Base-by-base conservation (phyloP, 1,140 invertebrate species). In the Anoplophora glabripennis region DNA sequence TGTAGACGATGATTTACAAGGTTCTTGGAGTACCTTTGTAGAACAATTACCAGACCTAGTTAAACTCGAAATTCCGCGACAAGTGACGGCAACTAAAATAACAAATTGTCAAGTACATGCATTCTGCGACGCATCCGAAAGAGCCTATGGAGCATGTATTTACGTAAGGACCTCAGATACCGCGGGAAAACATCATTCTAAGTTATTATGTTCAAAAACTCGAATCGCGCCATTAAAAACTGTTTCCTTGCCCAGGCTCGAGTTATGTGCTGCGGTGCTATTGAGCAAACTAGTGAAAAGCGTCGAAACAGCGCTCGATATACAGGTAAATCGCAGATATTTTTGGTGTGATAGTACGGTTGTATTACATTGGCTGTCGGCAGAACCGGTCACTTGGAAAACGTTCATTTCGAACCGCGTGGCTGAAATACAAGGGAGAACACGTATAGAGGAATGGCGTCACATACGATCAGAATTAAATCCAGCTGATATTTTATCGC, bases 201-300 rank as follows among this genome's bases (percentile, higher is more conserved):
- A n/a, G n/a, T n/a, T 59, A 7, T 33, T 59, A 33, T 33, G 18
- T 38, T 9, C 38, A 12, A 59, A 53, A 35, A 17, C 48, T 7
- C 34, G 49, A 44, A 49, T 59, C 14, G 57, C 57, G 1, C 57
- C 57, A 7, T n/a, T 59, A 7, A 59, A 59, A 17, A 11, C 11
- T 1, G 28, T 59, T 10, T n/a, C 18, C 18, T 12, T 53, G 8
- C 49, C 49, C 4, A 11, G 57, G 12, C 48, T 59, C n/a, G 57
- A 59, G 33, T 28, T 59, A 7, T 45, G 37, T 18, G 57, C 18
- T n/a, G 57, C 57, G 7, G 8, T 59, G n/a, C 40, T 59, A 37
- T 41, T 59, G 11, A 62, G 70, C 37, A 44, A 57, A n/a, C 45
- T 75, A 45, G 49, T 72, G 14, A 14, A 56, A 10, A 55, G 53